Percentiles rank a stretch among this genome's conserved stretches.
phyloP scores from a whole-genome alignment of 2,797 vertebrate species.

The Merluccius polli region DNA sequence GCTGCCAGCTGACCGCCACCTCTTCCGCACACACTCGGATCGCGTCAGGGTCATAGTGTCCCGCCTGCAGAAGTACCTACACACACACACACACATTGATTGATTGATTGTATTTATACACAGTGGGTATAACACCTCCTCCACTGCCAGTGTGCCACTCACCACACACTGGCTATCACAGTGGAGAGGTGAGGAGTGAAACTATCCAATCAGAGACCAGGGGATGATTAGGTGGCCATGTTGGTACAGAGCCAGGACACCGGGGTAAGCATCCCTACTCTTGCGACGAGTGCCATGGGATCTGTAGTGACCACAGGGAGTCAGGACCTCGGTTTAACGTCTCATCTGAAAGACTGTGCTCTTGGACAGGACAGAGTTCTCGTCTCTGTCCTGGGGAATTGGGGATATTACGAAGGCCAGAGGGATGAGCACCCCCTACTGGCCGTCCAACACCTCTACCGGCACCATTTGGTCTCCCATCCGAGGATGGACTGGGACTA shows the following conservation, averaged over 20 bases:
- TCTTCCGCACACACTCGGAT: constrained; percentile 93
- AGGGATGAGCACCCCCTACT: not conserved
- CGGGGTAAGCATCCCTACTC: not conserved
- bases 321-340: not conserved
- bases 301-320: too few relatives aligned
- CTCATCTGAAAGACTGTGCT: not conserved
- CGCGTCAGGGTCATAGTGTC: constrained; percentile 91
- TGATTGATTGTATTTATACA: not conserved
- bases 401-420: not conserved
- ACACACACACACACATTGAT: constrained; percentile 16
- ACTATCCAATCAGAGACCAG: not conserved
- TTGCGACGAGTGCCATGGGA: too few relatives aligned
- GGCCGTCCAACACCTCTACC: not conserved
- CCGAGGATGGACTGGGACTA: not conserved
- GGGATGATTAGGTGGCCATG: not conserved
- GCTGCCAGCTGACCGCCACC: constrained; percentile 96
- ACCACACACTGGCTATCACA: too few relatives aligned
- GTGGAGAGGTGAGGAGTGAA: not conserved
- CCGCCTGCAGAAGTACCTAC: constrained; percentile 83
- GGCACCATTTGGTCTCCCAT: not conserved
- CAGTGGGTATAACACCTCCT: not conserved
- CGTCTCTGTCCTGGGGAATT: not conserved
- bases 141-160: not conserved
- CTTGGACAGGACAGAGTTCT: not conserved
- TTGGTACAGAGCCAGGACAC: not conserved